Evolutionary conservation across 2,113 vertebrate genomes (phyloP), one percentile per base, ranked within the genome.

Genomic region (Telmatochromis bifrenatus): DNA sequence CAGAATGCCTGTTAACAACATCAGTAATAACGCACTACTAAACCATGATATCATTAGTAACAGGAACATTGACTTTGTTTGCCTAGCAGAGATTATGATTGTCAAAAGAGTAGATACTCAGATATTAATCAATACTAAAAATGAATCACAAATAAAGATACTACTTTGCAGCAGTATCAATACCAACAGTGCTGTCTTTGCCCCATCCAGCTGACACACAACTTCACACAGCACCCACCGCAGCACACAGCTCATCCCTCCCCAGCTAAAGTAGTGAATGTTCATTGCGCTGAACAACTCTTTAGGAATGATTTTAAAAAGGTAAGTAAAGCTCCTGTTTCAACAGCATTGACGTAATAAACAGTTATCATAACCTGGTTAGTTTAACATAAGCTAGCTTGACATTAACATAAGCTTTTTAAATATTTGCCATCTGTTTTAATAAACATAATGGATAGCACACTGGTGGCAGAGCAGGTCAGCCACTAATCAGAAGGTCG

Each of bases 111-210:
- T 62, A 35, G 58, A 62, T 62, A n/a, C 58, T 35, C 31, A 62
- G 31, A 35, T 35, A 62, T 35, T 7, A 62, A 62, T 62, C 58
- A 62, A 35, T 62, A 12, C 31, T 62, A 62, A 62, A 62, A 62
- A 35, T 35, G 4, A 2, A 62, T 35, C 17, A 35, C 31, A n/a
- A 62, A n/a, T 62, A 35, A 62, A 35, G 15, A 62, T 62, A 62
- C 31, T 62, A 33, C 31, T 35, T 35, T n/a, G 31, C 31, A 62
- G 58, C 58, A 62, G 58, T 62, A 33, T 60, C 28, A 33, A 60
- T 60, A 62, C 58, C 58, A 62, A 62, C 31, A 60, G 28, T 60
- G 55, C 56, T 33, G 28, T 60, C 58, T 62, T 62, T 33, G 17
- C 31, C 58, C 28, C 31, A 33, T 62, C 31, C 56, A 60, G 56